phyloP scores from a whole-genome alignment of 2,113 vertebrate species.

The Motacilla alba region DNA sequence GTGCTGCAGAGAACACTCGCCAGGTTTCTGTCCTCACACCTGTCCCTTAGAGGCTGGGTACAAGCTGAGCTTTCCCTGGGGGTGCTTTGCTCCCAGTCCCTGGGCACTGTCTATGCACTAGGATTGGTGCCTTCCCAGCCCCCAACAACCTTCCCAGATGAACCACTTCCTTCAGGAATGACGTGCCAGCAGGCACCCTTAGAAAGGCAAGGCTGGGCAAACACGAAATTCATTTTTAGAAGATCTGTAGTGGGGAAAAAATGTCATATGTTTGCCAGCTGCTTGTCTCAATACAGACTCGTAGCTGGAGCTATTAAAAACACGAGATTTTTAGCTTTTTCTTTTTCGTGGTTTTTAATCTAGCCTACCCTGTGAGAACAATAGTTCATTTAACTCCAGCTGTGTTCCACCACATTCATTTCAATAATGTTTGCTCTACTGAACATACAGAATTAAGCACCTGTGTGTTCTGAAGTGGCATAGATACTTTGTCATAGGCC shows the following conservation, averaged over 20 bases:
- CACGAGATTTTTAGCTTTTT: neutral
- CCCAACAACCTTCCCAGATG: neutral
- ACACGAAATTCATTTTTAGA: constrained; percentile 16
- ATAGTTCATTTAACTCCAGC: constrained; percentile 56
- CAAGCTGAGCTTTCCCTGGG: neutral
- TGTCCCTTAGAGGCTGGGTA: neutral
- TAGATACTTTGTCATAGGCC: constrained; percentile 21
- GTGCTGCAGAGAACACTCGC: neutral
- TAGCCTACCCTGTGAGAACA: constrained; percentile 36
- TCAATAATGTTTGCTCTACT: constrained; percentile 48
- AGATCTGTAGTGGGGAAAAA: neutral
- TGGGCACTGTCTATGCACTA: neutral
- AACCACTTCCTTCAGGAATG: neutral
- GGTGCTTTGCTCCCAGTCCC: neutral
- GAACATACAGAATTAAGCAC: constrained; percentile 54
- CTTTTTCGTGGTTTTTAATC: constrained; percentile 11
- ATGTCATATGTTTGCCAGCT: constrained; percentile 49
- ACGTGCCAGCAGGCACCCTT: neutral
- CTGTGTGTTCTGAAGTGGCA: constrained; percentile 38
- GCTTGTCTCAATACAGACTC: neutral
- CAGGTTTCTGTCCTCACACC: neutral
- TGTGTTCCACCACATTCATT: constrained; percentile 51
- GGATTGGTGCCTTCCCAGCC: neutral
- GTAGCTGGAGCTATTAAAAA: constrained; percentile 3
- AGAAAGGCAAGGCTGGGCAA: constrained; percentile 28